phyloP scores from a whole-genome alignment of 2,113 vertebrate genomes.

The Petrocephalus zakoni region DNA sequence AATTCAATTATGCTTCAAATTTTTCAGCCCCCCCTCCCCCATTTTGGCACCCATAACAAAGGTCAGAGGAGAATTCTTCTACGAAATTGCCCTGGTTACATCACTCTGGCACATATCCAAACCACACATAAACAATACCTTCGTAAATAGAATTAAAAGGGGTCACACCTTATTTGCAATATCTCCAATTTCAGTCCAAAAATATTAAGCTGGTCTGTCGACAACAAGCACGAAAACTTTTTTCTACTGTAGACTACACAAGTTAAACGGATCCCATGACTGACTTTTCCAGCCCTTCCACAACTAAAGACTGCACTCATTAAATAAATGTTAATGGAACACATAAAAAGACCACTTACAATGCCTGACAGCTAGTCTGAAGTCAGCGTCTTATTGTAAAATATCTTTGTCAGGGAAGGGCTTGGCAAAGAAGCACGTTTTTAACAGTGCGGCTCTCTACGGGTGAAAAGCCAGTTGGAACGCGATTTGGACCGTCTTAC shows the following conservation, averaged over 20 bases:
- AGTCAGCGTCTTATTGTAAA: conserved; percentile 28
- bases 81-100: neutral
- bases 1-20: too few species aligned
- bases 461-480: conserved; percentile 11
- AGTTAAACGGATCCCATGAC: neutral
- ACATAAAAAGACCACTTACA: neutral
- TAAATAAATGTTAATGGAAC: neutral
- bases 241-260: neutral
- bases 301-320: neutral
- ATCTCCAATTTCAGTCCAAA: neutral
- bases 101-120: neutral
- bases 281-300: neutral
- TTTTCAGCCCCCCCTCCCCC: too few species aligned
- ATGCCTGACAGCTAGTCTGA: neutral
- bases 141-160: neutral
- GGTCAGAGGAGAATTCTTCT: neutral
- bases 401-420: neutral
- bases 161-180: neutral
- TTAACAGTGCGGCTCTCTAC: conserved; percentile 8
- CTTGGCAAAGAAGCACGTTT: neutral
- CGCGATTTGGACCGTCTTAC: neutral
- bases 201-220: neutral
- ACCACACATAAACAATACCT: neutral
- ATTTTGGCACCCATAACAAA: neutral
- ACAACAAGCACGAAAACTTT: neutral